Evolutionary conservation across 2,113 vertebrate genomes (phyloP).

Genomic region (Glaucidium brasilianum): DNA sequence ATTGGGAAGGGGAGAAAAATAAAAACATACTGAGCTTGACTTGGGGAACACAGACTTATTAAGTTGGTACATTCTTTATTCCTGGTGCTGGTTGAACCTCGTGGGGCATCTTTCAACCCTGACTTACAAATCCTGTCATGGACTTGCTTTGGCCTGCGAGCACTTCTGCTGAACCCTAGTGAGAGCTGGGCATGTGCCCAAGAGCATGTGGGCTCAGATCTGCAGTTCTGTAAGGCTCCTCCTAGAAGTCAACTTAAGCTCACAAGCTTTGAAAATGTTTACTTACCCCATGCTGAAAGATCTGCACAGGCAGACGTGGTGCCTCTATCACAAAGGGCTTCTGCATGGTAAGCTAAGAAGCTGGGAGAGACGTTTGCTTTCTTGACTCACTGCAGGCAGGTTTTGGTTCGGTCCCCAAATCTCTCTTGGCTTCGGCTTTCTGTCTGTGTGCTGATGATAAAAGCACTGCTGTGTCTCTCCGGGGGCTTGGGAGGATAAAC

Average conservation of each 20-base stretch:
- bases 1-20: fast-evolving
- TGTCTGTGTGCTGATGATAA: neutral
- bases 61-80: fast-evolving
- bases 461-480: neutral
- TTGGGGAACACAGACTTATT: neutral
- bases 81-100: neutral
- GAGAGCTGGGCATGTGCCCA: neutral
- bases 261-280: neutral
- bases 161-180: neutral
- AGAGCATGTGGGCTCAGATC: neutral
- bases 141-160: neutral
- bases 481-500: neutral
- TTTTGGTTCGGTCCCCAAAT: neutral
- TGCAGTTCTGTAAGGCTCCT: fast-evolving
- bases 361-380: neutral
- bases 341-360: neutral
- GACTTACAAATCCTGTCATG: fast-evolving
- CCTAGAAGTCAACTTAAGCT: neutral
- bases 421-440: neutral
- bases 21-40: fast-evolving
- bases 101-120: neutral
- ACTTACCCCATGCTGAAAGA: neutral
- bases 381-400: neutral
- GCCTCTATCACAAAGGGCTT: fast-evolving
- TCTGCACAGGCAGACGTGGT: neutral